Base-by-base conservation (phyloP, 2,797 vertebrate genomes). In the Channallabes apus region DNA sequence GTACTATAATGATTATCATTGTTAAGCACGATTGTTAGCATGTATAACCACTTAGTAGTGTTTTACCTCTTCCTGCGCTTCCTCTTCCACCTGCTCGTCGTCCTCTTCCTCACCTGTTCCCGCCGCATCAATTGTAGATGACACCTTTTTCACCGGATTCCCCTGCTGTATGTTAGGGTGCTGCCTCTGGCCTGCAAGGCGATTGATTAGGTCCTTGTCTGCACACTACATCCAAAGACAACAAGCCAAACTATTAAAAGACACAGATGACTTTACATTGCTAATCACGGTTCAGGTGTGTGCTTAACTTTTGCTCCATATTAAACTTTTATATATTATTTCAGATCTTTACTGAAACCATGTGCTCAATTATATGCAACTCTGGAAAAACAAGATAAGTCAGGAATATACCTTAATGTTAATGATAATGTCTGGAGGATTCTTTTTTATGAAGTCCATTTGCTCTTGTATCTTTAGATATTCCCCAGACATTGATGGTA, bases 341-440 rank as follows among this genome's bases (percentile, higher is more conserved):
- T 32, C 27, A 46, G 41, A 46, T 54, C 5, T 1, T 58, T 32
- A 59, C 6, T 77, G 17, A 35, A 27, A 38, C 20, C 24, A 64
- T 0, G 18, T 5, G 7, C n/a, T 41, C 35, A 41, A 20, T 82
- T 83, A 4, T 62, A 35, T 2, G 41, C 5, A 51, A 24, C 1
- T 64, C 38, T 6, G 86, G 20, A 80, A 62, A 82, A 46, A n/a
- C 79, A 73, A 77, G 15, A 14, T 3, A 24, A 61, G 56, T 20
- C 35, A 84, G 3, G 4, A 1, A 32, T 6, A 24, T 65, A 99
- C 98, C 97, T 98, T 99, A 87, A 99, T 97, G 91, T 97, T 98
- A 90, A 99, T 97, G 91, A 99, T 94, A 90, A 99, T 89, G 94
- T 99, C 96, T 0, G 97, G 97, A 32, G 95, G 91, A 86, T 97